Conservation (phyloP, 2,888 invertebrate species). For the Lutraria lutraria region DNA sequence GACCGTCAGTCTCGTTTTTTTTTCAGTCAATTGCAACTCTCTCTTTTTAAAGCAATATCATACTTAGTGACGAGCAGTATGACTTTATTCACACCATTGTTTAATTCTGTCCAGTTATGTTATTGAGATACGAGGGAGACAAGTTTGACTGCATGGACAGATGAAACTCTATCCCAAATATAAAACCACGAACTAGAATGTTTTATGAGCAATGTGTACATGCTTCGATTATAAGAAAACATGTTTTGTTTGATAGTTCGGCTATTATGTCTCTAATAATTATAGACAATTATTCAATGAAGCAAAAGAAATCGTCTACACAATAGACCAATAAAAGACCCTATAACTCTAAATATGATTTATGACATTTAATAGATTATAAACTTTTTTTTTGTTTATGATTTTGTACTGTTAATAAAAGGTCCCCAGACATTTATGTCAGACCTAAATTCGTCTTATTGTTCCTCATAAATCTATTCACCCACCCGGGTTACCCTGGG, state of each 20-base stretch:
- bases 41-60: no score
- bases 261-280: not conserved
- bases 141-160: not conserved
- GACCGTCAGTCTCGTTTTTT: no score
- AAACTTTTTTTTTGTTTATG: not conserved
- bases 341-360: not conserved
- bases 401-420: not conserved
- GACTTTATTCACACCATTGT: no score
- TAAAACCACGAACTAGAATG: not conserved
- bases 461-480: not conserved
- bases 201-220: not conserved
- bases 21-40: no score
- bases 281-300: not conserved
- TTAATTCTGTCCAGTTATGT: no score
- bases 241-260: not conserved
- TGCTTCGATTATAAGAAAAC: not conserved
- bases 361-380: not conserved
- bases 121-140: not conserved
- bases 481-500: slow-evolving; percentile 7
- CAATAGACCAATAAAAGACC: not conserved
- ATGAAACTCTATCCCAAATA: not conserved
- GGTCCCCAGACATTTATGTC: not conserved
- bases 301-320: not conserved
- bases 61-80: no score
- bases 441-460: not conserved